Evolutionary conservation across 2,797 vertebrate species (phyloP), one percentile per base, ranked within the genome.

Genomic region (Parotocinclus haroldoi): DNA sequence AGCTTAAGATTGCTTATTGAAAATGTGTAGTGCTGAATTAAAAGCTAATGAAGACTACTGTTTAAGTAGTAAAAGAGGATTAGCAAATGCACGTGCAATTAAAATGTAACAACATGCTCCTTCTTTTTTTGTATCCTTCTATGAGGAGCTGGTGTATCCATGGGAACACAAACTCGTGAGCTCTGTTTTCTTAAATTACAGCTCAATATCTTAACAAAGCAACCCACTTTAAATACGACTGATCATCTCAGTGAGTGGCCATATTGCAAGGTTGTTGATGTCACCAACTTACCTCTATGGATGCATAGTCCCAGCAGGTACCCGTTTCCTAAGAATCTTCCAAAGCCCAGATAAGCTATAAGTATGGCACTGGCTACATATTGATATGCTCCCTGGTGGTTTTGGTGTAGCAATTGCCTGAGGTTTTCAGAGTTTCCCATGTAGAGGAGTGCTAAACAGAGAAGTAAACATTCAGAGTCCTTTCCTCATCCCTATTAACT

Each of bases 201-300:
- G 44, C 58, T 66, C 16, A 42, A 54, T 50, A 51, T 72, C 53
- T 50, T 52, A 59, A 58, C n/a, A 17, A 70, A 63, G 38, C 48
- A 49, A 72, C 44, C 66, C 48, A 72, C 63, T 72, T 66, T 66
- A 46, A n/a, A 50, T 55, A 36, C 11, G 11, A 46, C 51, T 66
- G 16, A 45, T 52, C 16, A 52, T 38, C 53, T 52, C 19, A 36
- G 13, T 11, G 7, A 51, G 48, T 1, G 37, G 44, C 39, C 19
- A 18, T 58, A 3, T 5, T 19, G 37, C 39, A 75, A 75, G 71
- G 73, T 78, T 78, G 57, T 72, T 57, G 18, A 54, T 61, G 62
- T 46, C 40, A 53, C 40, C 54, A 62, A 39, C 76, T 75, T 75
- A 78, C 76, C 76, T 72, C 52, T 59, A 40, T 36, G 27, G 57